phyloP scores from a whole-genome alignment of 64 coral and sea anemone species.

The Montipora efflorescens region DNA sequence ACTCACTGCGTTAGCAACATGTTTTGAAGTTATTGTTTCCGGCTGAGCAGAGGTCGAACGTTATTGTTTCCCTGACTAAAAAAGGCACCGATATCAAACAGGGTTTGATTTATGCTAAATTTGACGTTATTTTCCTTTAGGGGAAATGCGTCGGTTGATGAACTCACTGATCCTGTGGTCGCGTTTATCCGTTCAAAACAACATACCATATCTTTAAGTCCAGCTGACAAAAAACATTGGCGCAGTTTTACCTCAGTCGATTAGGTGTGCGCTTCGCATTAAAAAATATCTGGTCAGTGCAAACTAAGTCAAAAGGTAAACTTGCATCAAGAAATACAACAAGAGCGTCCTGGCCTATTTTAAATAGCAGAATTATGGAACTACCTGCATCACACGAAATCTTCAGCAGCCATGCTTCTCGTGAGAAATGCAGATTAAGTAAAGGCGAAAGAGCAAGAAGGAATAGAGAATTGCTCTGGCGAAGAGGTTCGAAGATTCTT shows the following conservation, averaged over 20 bases:
- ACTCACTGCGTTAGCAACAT: background rate
- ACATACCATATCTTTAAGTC: background rate
- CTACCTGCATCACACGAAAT: slow-evolving; percentile 7
- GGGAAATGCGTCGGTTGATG: slow-evolving; percentile 23
- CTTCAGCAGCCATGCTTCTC: background rate
- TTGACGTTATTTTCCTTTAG: slow-evolving; percentile 17
- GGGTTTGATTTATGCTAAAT: slow-evolving; percentile 10
- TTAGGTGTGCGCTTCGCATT: background rate
- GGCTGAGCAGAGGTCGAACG: background rate
- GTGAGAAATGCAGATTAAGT: slow-evolving; percentile 19
- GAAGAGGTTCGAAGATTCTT: slow-evolving; percentile 35
- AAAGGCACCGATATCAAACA: slow-evolving; percentile 25
- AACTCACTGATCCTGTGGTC: background rate
- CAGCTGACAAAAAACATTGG: background rate
- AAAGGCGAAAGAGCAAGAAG: background rate
- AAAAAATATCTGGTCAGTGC: background rate
- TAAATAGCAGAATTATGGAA: background rate
- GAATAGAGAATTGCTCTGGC: slow-evolving; percentile 10
- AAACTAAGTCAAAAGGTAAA: background rate
- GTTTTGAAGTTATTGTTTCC: background rate
- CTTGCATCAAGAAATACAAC: background rate
- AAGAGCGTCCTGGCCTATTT: background rate
- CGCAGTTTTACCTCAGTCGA: background rate
- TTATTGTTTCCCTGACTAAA: background rate
- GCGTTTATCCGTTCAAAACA: slow-evolving; percentile 16